Evolutionary conservation across 2,888 invertebrate species (phyloP).

Genomic region (Lathronympha strigana): DNA sequence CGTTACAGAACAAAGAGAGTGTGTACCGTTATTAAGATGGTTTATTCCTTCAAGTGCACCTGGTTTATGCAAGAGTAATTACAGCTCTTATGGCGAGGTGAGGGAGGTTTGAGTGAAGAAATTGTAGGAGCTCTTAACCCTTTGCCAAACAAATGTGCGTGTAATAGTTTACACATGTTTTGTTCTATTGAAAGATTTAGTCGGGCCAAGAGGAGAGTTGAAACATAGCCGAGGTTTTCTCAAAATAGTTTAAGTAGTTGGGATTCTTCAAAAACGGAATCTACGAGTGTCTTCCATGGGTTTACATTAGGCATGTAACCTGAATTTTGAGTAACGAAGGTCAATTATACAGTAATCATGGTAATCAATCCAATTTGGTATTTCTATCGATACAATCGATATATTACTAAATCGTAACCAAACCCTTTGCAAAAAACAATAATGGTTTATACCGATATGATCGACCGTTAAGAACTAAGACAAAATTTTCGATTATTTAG

Average conservation of each 20-base stretch:
- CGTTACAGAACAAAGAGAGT: constrained; percentile 56
- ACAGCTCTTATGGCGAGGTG: constrained; percentile 28
- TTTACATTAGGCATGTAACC: too few species aligned
- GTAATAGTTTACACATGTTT: background rate
- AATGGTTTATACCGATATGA: too few species aligned
- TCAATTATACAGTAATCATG: too few species aligned
- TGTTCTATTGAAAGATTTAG: background rate
- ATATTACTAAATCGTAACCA: too few species aligned
- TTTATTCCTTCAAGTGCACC: constrained; percentile 51
- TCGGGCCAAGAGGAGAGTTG: background rate
- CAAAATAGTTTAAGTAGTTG: background rate
- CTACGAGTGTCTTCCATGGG: too few species aligned
- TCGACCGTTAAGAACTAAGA: too few species aligned
- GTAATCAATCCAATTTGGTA: too few species aligned
- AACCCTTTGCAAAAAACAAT: too few species aligned
- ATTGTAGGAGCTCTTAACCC: constrained; percentile 10
- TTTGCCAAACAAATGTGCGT: background rate
- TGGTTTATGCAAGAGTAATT: constrained; percentile 47
- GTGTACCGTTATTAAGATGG: constrained; percentile 55
- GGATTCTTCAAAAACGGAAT: too few species aligned
- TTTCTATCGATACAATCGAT: too few species aligned
- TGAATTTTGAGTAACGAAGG: too few species aligned
- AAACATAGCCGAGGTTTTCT: background rate
- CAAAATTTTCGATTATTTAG: too few species aligned
- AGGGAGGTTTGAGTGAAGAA: constrained; percentile 13